phyloP scores from a whole-genome alignment of 2,888 invertebrate genomes.

The Pachycephus smyrnensis region DNA sequence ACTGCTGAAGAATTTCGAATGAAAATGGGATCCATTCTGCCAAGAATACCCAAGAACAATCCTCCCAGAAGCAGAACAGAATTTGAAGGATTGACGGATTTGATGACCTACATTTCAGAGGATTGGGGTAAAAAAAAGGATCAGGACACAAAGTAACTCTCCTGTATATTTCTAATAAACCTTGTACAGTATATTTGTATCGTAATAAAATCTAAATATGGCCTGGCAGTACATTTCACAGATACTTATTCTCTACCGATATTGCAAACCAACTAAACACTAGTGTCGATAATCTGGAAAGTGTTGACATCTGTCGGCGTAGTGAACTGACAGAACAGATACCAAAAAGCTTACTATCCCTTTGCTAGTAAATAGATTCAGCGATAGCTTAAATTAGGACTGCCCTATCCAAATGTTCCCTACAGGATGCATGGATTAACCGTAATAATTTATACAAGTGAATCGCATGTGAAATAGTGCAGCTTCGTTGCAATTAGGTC shows the following conservation, averaged over 20 bases:
- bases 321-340: neutral
- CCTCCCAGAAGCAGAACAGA: slow-evolving; percentile 87
- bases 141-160: neutral
- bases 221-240: neutral
- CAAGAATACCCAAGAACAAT: slow-evolving; percentile 81
- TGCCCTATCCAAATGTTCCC: neutral
- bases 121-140: slow-evolving; percentile 51
- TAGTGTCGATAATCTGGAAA: neutral
- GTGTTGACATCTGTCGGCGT: neutral
- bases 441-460: neutral
- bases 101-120: slow-evolving; percentile 76
- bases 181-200: slow-evolving; percentile 1
- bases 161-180: neutral
- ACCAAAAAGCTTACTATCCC: neutral
- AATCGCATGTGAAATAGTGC: neutral
- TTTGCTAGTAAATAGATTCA: neutral
- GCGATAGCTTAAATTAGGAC: neutral
- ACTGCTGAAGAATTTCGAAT: slow-evolving; percentile 86
- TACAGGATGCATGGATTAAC: neutral
- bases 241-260: neutral
- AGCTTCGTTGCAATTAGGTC: neutral
- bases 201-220: neutral
- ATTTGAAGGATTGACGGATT: slow-evolving; percentile 86
- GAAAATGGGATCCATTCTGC: slow-evolving; percentile 83
- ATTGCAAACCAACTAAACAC: neutral